Conservation (phyloP, 2,113 vertebrate species). For the Neogale vison region DNA sequence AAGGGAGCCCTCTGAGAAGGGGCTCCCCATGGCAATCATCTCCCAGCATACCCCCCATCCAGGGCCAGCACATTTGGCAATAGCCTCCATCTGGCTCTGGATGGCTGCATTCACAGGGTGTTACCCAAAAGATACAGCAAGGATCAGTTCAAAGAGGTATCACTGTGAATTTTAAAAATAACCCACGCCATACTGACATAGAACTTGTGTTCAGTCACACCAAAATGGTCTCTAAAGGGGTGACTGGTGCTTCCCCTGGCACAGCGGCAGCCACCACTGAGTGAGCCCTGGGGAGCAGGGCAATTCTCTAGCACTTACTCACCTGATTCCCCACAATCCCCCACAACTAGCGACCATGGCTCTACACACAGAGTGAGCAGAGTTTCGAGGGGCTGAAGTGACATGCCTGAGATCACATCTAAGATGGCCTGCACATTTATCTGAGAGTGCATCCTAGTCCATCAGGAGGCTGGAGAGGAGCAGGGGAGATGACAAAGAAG, state of each 20-base stretch:
- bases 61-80: neutral
- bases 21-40: neutral
- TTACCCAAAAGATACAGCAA: neutral
- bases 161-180: neutral
- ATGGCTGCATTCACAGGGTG: too few relatives aligned
- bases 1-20: neutral
- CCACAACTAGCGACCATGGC: neutral
- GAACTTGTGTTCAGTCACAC: neutral
- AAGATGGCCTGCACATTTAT: neutral
- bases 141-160: neutral
- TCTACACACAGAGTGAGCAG: neutral
- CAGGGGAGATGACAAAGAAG: neutral
- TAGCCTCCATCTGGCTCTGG: neutral
- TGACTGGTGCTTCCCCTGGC: neutral
- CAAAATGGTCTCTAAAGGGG: neutral
- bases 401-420: too few relatives aligned
- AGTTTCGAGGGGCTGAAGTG: neutral
- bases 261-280: rapidly evolving
- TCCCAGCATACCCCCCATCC: neutral
- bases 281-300: neutral
- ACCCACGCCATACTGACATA: neutral
- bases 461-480: neutral
- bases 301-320: neutral
- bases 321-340: neutral
- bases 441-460: neutral